Evolutionary conservation across 2,888 invertebrate species (phyloP).

Genomic region (Drosophila infuscata): DNA sequence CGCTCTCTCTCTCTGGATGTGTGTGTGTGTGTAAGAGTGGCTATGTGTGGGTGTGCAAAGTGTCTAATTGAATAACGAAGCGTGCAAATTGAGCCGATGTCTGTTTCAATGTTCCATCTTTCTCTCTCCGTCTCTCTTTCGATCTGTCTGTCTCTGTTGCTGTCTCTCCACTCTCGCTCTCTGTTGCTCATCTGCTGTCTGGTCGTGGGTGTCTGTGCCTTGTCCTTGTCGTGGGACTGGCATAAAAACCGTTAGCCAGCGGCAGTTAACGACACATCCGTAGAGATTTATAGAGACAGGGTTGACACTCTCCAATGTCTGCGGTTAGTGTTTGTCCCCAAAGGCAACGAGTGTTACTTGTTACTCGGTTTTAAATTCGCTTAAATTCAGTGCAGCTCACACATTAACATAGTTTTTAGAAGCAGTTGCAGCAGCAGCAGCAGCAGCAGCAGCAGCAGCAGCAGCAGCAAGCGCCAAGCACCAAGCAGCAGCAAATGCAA

Average conservation of each 20-base stretch:
- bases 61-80: conserved; percentile 83
- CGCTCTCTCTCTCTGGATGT: conserved; percentile 4
- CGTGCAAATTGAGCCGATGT: conserved; percentile 72
- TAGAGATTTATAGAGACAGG: conserved; percentile 66
- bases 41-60: conserved; percentile 53
- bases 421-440: conserved; percentile 32
- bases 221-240: conserved; percentile 43
- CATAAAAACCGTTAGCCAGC: conserved; percentile 53
- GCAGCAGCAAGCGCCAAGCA: conserved; percentile 20
- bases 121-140: not conserved
- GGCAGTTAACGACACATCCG: conserved; percentile 78
- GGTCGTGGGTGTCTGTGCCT: conserved; percentile 26
- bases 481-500: conserved; percentile 57
- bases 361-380: conserved; percentile 61
- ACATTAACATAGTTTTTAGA: conserved; percentile 74
- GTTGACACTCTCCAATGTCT: conserved; percentile 67
- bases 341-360: conserved; percentile 30
- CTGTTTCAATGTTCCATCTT: conserved; percentile 17
- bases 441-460: conserved; percentile 24
- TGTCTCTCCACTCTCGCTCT: conserved; percentile 13
- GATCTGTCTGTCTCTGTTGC: not conserved
- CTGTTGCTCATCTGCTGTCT: conserved; percentile 11
- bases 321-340: conserved; percentile 55
- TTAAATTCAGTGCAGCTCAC: conserved; percentile 56
- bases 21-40: conserved; percentile 8